A percentile compares a stretch with the other conserved stretches of the same genome.
These are phyloP conservation scores for Macquaria ambigua DNA, from an alignment of 2,113 vertebrate genomes.

Conservation along the genomic window DNA sequence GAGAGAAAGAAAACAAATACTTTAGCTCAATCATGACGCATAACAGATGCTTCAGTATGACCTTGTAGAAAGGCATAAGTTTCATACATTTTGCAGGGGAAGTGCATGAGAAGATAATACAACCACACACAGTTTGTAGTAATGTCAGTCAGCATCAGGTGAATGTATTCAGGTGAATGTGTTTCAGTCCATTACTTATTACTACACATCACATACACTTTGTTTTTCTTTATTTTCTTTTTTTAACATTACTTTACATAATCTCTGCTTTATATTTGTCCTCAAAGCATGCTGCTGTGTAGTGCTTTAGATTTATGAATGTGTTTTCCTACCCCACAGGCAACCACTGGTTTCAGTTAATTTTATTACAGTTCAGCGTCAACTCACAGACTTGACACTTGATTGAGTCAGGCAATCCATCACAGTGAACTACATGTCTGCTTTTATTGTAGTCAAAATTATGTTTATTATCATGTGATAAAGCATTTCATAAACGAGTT, in stretches of 20 bases:
- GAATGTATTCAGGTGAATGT: background rate
- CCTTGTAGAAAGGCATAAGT: background rate
- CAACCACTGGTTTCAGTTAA: slow-evolving; percentile 5
- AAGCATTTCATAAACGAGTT: background rate
- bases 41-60: background rate
- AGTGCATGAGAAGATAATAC: background rate
- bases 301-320: background rate
- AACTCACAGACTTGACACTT: background rate
- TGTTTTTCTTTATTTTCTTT: background rate
- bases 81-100: background rate
- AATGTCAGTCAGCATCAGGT: background rate
- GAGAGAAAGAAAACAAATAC: background rate
- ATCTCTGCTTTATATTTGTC: background rate
- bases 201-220: background rate
- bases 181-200: background rate
- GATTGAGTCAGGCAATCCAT: slow-evolving; percentile 7
- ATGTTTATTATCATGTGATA: background rate
- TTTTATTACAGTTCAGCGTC: slow-evolving; percentile 16
- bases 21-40: background rate
- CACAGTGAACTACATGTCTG: slow-evolving; percentile 1
- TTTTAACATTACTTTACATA: background rate
- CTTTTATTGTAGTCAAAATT: background rate
- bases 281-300: background rate
- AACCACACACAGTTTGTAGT: background rate
- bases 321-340: background rate